Evolutionary conservation across 2,113 vertebrate species (phyloP).

Genomic region (Oncorhynchus masou): DNA sequence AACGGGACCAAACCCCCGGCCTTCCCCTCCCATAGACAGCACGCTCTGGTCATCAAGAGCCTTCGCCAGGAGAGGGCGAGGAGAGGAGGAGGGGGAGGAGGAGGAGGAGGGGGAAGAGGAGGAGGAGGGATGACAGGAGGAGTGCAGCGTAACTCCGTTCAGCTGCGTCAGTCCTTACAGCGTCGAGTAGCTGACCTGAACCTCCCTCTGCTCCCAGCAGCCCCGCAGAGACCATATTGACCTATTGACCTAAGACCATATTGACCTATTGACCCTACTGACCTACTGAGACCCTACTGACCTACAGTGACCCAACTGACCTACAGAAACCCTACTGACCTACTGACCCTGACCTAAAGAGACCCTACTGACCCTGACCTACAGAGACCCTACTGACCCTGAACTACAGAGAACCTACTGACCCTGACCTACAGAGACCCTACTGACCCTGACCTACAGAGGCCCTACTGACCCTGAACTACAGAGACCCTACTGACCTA

Average conservation of each 20-base stretch:
- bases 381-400: not conserved
- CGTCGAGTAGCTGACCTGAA: conserved; percentile 68
- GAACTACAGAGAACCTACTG: not conserved
- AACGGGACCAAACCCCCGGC: conserved; percentile 65
- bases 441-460: too few relatives aligned
- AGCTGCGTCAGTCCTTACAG: conserved; percentile 63
- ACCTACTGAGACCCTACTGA: not conserved
- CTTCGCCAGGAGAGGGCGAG: conserved; percentile 72
- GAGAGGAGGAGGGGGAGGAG: conserved; percentile 46
- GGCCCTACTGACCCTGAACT: too few relatives aligned
- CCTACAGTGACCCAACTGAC: conserved; percentile 66
- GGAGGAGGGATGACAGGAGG: conserved; percentile 33
- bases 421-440: not conserved
- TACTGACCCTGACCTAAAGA: not conserved
- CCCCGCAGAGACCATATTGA: conserved; percentile 67
- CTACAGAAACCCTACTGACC: conserved; percentile 37
- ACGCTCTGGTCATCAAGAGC: conserved; percentile 68
- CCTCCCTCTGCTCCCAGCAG: conserved; percentile 73
- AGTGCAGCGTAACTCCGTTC: conserved; percentile 74
- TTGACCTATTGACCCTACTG: not conserved
- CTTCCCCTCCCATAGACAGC: conserved; percentile 66
- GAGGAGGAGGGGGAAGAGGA: conserved; percentile 36
- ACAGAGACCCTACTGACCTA: too few relatives aligned
- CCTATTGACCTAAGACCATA: conserved; percentile 72
- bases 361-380: too few relatives aligned